These are phyloP conservation scores for Ariopsis seemanni DNA, from an alignment of 2,113 vertebrate genomes.

Conservation along the genomic window DNA sequence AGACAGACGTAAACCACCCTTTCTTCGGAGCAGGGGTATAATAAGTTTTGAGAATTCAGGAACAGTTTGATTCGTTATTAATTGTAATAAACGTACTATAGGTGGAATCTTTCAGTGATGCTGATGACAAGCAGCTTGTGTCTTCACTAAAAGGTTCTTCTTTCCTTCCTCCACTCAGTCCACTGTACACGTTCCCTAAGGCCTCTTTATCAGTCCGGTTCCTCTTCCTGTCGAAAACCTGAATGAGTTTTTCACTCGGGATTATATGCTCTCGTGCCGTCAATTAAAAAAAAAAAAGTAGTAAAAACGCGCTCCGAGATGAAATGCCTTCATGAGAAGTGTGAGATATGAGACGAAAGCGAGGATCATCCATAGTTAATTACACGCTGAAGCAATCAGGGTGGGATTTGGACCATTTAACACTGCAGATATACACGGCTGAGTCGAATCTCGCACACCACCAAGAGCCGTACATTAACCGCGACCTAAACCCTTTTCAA, in stretches of 20 bases:
- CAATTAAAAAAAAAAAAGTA: constrained; percentile 52
- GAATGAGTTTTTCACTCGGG: constrained; percentile 62
- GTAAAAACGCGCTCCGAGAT: constrained; percentile 51
- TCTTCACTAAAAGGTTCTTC: neutral
- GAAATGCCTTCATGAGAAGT: constrained; percentile 63
- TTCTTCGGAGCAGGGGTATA: too few relatives aligned
- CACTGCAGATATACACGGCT: constrained; percentile 65
- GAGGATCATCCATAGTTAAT: constrained; percentile 53
- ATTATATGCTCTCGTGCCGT: constrained; percentile 57
- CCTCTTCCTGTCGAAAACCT: constrained; percentile 47
- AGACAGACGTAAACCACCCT: too few relatives aligned
- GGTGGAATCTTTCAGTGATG: neutral
- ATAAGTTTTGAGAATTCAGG: neutral
- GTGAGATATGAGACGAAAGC: constrained; percentile 50
- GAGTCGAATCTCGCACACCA: constrained; percentile 53
- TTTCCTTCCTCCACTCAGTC: neutral
- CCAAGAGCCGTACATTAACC: constrained; percentile 7
- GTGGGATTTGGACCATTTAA: constrained; percentile 79
- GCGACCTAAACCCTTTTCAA: neutral
- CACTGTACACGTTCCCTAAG: constrained; percentile 27
- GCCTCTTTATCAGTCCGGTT: constrained; percentile 47
- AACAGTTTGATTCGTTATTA: neutral
- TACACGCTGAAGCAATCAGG: constrained; percentile 64
- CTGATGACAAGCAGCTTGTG: neutral
- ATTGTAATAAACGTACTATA: neutral